These are phyloP conservation scores for Ceyx margarethae DNA, from an alignment of 2,113 vertebrate species.

Conservation along the genomic window DNA sequence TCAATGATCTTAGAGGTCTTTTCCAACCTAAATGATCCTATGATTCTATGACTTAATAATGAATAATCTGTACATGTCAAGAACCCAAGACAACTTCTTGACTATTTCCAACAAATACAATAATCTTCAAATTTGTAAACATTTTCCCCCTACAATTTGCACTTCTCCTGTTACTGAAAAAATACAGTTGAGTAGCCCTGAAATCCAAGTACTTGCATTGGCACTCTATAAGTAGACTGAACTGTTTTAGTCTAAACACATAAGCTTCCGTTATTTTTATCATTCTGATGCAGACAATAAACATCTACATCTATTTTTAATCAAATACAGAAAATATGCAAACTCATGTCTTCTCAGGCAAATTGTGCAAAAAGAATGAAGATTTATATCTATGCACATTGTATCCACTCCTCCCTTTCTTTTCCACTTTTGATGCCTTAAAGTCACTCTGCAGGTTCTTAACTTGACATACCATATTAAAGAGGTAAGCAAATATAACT, in stretches of 20 bases:
- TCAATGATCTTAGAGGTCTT: background rate
- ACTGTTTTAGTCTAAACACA: background rate
- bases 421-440: background rate
- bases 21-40: background rate
- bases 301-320: background rate
- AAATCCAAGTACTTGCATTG: background rate
- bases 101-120: background rate
- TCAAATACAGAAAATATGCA: background rate
- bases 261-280: background rate
- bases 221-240: background rate
- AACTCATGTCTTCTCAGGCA: background rate
- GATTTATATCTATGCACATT: background rate
- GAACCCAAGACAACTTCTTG: background rate
- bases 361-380: background rate
- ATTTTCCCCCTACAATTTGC: background rate
- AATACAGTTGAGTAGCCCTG: background rate
- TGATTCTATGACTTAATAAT: background rate
- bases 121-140: background rate
- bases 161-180: background rate
- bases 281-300: background rate
- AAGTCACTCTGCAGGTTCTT: background rate
- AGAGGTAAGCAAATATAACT: slow-evolving; percentile 9
- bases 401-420: background rate
- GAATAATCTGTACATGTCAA: background rate
- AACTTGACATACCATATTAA: background rate